phyloP scores from a whole-genome alignment of 2,797 vertebrate genomes.

The Poeciliopsis gracilis region DNA sequence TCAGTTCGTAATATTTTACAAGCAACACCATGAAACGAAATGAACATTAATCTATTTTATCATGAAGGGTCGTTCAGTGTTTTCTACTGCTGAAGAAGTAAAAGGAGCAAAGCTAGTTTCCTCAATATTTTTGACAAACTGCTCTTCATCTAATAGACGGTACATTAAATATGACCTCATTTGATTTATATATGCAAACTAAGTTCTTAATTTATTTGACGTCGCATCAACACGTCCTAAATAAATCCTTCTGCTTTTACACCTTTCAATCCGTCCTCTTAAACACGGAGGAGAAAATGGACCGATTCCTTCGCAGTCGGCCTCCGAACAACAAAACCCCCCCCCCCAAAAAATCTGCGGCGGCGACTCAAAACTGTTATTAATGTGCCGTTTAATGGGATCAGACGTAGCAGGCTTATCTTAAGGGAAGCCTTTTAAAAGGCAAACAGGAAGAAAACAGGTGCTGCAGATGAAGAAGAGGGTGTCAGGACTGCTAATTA shows the following conservation, averaged over 20 bases:
- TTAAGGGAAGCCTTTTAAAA: constrained; percentile 10
- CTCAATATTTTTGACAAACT: not conserved
- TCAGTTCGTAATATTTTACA: not conserved
- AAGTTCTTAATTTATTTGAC: not conserved
- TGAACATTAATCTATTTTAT: no score
- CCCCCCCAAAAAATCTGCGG: not conserved
- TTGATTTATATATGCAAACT: not conserved
- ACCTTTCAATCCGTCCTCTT: not conserved
- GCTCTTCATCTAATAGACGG: not conserved
- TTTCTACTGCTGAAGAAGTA: not conserved
- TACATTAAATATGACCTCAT: not conserved
- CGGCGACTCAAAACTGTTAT: not conserved
- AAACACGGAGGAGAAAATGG: not conserved
- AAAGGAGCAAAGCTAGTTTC: not conserved
- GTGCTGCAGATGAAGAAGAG: constrained; percentile 23
- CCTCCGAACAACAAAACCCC: not conserved
- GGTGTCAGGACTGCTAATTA: constrained; percentile 51
- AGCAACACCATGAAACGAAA: not conserved
- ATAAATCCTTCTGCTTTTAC: not conserved
- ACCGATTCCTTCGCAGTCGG: not conserved
- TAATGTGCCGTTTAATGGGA: not conserved
- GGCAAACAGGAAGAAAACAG: constrained; percentile 13
- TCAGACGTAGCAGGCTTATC: not conserved
- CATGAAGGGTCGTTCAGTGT: not conserved
- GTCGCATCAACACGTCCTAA: not conserved